phyloP scores from a whole-genome alignment of 2,797 vertebrate genomes.

The Eupleurogrammus muticus region DNA sequence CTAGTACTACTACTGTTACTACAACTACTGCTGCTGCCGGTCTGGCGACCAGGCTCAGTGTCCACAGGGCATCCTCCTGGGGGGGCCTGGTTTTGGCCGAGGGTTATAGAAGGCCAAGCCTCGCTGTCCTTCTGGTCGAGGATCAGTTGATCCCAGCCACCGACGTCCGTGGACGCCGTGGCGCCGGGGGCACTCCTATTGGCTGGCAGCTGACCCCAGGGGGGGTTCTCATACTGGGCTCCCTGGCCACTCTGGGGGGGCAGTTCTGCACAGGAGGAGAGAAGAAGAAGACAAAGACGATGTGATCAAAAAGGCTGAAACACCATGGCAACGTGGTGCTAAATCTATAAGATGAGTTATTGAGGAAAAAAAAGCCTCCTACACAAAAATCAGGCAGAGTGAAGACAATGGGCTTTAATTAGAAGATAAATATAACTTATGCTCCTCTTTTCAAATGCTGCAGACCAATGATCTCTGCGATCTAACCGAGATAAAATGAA shows the following conservation, averaged over 20 bases:
- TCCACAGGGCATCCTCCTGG: constrained; percentile 94
- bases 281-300: constrained; percentile 30
- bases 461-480: not conserved
- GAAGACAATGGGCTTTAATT: constrained; percentile 21
- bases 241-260: constrained; percentile 89
- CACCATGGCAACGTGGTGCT: constrained; percentile 55
- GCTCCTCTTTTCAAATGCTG: not conserved
- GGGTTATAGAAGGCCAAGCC: constrained; percentile 93
- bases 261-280: constrained; percentile 84
- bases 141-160: constrained; percentile 94
- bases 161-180: constrained; percentile 74
- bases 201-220: constrained; percentile 91
- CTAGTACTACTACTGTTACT: constrained; percentile 77
- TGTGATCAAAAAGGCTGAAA: constrained; percentile 41
- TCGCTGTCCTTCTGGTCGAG: constrained; percentile 92
- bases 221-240: constrained; percentile 97
- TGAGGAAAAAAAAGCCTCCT: constrained; percentile 45
- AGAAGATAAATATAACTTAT: constrained; percentile 19
- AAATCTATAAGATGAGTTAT: constrained; percentile 28
- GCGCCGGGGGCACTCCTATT: constrained; percentile 89
- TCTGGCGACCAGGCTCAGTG: constrained; percentile 87
- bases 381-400: constrained; percentile 17
- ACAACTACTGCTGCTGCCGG: constrained; percentile 87
- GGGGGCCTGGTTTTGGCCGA: constrained; percentile 90
- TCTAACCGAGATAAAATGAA: not conserved